Evolutionary conservation across 1,140 invertebrate genomes (phyloP).

Genomic region (Cyclargus thomasi): DNA sequence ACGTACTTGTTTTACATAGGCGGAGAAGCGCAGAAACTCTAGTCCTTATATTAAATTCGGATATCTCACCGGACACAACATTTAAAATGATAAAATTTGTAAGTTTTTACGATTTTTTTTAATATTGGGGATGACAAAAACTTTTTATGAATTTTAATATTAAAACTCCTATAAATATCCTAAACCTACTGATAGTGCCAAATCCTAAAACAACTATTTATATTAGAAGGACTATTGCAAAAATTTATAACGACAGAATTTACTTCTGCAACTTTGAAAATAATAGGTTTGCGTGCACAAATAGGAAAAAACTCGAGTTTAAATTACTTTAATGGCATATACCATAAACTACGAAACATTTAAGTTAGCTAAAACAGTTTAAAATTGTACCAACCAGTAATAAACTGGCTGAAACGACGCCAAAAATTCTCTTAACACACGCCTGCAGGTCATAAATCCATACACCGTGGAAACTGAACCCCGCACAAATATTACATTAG

Average conservation of each 20-base stretch:
- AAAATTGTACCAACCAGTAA: slow-evolving; percentile 15
- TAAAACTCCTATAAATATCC: too few relatives aligned
- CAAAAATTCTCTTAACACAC: slow-evolving; percentile 18
- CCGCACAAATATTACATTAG: not conserved
- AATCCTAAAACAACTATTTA: not conserved
- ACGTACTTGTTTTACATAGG: too few relatives aligned
- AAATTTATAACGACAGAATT: not conserved
- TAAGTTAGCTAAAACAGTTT: slow-evolving; percentile 15
- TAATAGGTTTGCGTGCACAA: slow-evolving; percentile 10
- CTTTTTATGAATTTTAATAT: too few relatives aligned
- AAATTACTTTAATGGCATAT: slow-evolving; percentile 17
- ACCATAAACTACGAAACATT: slow-evolving; percentile 11
- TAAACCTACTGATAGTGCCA: too few relatives aligned
- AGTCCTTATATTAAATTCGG: too few relatives aligned
- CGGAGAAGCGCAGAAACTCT: too few relatives aligned
- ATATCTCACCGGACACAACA: too few relatives aligned
- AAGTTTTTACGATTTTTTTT: too few relatives aligned
- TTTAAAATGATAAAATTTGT: too few relatives aligned
- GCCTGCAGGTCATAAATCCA: not conserved
- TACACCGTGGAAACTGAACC: not conserved
- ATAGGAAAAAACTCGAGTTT: not conserved
- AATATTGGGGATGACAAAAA: too few relatives aligned
- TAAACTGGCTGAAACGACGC: slow-evolving; percentile 16
- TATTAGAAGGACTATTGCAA: not conserved
- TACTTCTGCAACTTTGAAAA: not conserved